These are phyloP conservation scores for Thereva nobilitata DNA, from an alignment of 2,888 invertebrate species.

Conservation along the genomic window DNA sequence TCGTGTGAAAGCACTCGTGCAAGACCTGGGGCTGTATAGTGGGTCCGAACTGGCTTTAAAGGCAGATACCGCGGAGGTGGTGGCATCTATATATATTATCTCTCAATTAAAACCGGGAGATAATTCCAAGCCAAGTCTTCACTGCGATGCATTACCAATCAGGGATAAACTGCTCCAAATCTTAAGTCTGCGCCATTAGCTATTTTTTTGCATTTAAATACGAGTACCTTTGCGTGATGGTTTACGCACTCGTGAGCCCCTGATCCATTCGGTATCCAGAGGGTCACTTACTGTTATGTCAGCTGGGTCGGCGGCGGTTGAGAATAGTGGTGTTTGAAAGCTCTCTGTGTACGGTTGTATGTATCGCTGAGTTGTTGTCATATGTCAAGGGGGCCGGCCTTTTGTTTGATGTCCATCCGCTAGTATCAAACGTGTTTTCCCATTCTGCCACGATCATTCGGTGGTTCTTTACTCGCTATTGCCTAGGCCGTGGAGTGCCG, in stretches of 20 bases:
- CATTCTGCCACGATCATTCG: constrained; percentile 22
- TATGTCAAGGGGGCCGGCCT: constrained; percentile 31
- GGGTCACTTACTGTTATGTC: constrained; percentile 10
- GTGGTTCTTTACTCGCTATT: constrained; percentile 19
- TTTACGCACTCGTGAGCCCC: too few species aligned
- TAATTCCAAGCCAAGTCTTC: too few species aligned
- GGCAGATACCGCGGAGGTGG: too few species aligned
- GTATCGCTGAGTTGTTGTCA: constrained; percentile 10
- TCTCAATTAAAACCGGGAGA: too few species aligned
- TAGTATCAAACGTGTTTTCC: constrained; percentile 30
- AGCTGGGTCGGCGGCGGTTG: constrained; percentile 19
- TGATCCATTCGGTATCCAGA: too few species aligned
- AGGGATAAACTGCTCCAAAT: too few species aligned
- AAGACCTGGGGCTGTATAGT: not conserved
- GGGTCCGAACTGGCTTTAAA: too few species aligned
- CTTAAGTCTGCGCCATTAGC: too few species aligned
- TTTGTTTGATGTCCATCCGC: constrained; percentile 32
- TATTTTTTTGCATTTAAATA: too few species aligned
- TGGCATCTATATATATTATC: too few species aligned
- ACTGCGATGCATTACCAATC: too few species aligned
- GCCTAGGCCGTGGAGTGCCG: constrained; percentile 8
- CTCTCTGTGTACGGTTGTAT: constrained; percentile 18
- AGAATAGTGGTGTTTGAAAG: constrained; percentile 9
- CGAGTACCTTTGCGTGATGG: too few species aligned
- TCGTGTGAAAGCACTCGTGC: constrained; percentile 29